These are phyloP conservation scores for Mustela nigripes DNA, from an alignment of 2,113 vertebrate genomes.

Conservation along the genomic window DNA sequence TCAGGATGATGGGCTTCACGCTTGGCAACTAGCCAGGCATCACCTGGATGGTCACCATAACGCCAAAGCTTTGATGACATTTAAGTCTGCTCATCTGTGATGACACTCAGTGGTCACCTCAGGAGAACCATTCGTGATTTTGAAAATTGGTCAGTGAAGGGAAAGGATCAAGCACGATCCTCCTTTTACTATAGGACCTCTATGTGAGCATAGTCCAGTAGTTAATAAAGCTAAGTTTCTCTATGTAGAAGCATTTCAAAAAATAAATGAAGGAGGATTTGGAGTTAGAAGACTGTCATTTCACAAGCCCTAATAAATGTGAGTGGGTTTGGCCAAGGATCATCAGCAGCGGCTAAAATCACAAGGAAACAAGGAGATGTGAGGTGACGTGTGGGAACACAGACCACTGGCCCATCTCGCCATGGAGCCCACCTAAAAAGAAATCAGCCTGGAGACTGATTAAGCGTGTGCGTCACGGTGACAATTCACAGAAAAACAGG, in stretches of 20 bases:
- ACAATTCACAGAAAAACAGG: background rate
- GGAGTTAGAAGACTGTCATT: background rate
- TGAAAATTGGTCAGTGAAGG: background rate
- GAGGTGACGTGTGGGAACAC: background rate
- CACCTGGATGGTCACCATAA: background rate
- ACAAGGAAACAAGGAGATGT: background rate
- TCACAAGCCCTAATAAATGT: background rate
- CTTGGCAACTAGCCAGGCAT: background rate
- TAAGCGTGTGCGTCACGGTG: rapidly evolving
- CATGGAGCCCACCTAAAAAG: background rate
- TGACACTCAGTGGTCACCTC: too few species aligned
- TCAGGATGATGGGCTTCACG: rapidly evolving
- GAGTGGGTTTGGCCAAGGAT: background rate
- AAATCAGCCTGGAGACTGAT: background rate
- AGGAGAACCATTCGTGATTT: background rate
- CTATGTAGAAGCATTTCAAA: background rate
- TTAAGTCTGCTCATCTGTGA: background rate
- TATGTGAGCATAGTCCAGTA: background rate
- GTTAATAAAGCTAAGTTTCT: background rate
- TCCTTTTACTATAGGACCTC: too few species aligned
- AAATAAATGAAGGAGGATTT: background rate
- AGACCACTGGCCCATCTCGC: background rate
- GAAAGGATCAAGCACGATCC: background rate
- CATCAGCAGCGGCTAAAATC: background rate
- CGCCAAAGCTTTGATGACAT: background rate